A percentile compares a stretch with the other conserved stretches of the same genome.
These are phyloP conservation scores for Alcis repandata DNA, from an alignment of 2,888 invertebrate genomes.

Conservation along the genomic window DNA sequence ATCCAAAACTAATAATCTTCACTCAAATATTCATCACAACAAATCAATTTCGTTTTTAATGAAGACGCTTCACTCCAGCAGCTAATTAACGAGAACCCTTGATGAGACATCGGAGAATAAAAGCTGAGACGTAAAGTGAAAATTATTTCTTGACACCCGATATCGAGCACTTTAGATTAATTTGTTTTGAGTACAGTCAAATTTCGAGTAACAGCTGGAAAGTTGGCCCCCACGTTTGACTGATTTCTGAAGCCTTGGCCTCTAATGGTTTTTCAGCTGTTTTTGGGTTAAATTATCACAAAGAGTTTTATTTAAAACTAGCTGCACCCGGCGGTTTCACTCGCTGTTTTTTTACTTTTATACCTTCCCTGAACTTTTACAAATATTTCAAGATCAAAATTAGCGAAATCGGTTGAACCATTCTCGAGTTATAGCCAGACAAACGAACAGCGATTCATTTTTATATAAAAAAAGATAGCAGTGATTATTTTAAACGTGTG, in stretches of 20 bases:
- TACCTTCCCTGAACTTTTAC: too few species aligned
- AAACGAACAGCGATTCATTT: too few species aligned
- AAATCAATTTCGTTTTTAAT: slow-evolving; percentile 17
- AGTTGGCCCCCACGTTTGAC: slow-evolving; percentile 1
- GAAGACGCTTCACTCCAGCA: slow-evolving; percentile 18
- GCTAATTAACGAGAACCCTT: slow-evolving; percentile 42
- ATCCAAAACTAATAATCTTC: background rate
- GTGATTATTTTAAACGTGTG: too few species aligned
- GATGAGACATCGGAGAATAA: slow-evolving; percentile 42
- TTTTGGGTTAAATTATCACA: background rate
- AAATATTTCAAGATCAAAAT: too few species aligned
- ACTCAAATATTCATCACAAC: background rate
- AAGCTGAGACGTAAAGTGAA: slow-evolving; percentile 24
- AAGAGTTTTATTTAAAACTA: too few species aligned
- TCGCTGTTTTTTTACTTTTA: too few species aligned
- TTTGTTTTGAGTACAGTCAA: slow-evolving; percentile 23
- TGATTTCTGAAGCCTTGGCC: background rate
- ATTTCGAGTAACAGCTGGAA: slow-evolving; percentile 11
- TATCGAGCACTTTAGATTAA: slow-evolving; percentile 24
- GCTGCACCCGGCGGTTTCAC: too few species aligned
- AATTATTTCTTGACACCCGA: slow-evolving; percentile 24
- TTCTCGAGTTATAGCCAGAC: too few species aligned
- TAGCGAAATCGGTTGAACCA: too few species aligned
- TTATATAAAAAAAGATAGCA: too few species aligned
- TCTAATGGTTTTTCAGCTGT: background rate